These are phyloP conservation scores for Psilopsiagon aymara DNA, from an alignment of 2,113 vertebrate species.

Conservation along the genomic window DNA sequence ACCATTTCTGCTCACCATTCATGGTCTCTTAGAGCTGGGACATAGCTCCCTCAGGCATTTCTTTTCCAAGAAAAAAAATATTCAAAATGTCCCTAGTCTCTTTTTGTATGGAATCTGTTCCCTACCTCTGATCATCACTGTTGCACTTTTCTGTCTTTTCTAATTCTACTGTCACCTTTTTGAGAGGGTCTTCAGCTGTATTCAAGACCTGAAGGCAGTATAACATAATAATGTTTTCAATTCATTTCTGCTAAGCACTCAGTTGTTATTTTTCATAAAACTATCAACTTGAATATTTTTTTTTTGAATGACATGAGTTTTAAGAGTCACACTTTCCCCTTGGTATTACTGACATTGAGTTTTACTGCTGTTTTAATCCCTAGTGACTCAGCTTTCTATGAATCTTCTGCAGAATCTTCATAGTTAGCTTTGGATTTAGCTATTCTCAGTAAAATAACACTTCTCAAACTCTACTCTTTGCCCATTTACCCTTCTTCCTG, in stretches of 20 bases:
- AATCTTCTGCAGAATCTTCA: background rate
- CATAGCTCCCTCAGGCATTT: background rate
- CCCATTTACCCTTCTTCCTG: background rate
- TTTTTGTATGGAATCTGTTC: constrained; percentile 1
- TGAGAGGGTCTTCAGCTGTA: background rate
- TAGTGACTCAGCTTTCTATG: background rate
- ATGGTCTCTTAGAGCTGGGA: background rate
- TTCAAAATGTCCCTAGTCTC: background rate
- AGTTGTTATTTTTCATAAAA: constrained; percentile 15
- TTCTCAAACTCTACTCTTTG: background rate
- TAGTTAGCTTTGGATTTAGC: background rate
- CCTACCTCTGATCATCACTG: background rate
- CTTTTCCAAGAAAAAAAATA: constrained; percentile 14
- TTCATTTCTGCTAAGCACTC: background rate
- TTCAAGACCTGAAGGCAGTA: background rate
- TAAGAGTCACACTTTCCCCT: background rate
- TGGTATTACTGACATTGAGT: background rate
- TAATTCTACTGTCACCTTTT: background rate
- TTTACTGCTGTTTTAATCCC: background rate
- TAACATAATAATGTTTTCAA: background rate
- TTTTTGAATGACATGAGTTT: background rate
- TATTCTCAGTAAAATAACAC: background rate
- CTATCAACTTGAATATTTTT: background rate
- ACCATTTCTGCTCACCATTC: constrained; percentile 32
- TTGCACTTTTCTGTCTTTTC: constrained; percentile 44